Percentiles rank a stretch among this genome's conserved stretches.
Evolutionary conservation across 2,797 vertebrate genomes (phyloP).

Genomic region (Acanthurus tractus): DNA sequence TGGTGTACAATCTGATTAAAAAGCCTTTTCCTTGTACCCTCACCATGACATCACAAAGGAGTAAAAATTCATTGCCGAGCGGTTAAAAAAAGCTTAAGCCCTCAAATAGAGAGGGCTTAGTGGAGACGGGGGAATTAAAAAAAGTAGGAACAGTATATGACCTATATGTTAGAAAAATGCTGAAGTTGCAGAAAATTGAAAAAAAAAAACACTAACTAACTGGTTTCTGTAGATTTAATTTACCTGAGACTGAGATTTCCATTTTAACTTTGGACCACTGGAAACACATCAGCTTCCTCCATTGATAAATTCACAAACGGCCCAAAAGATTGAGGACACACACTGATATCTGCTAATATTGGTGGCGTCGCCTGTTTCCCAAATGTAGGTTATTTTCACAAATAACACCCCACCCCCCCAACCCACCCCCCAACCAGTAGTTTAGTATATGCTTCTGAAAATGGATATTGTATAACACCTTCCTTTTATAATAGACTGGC

Average conservation of each 20-base stretch:
- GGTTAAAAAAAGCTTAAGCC: not conserved
- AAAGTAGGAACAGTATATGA: not conserved
- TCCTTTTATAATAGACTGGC: slow-evolving; percentile 48
- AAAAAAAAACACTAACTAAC: not conserved
- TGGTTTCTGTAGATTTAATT: not conserved
- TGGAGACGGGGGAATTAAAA: no score
- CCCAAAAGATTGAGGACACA: not conserved
- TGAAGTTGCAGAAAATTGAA: not conserved
- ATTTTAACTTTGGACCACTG: not conserved
- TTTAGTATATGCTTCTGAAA: slow-evolving; percentile 34
- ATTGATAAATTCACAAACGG: not conserved
- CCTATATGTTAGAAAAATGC: not conserved
- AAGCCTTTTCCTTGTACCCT: not conserved
- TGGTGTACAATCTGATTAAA: not conserved
- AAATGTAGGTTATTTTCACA: slow-evolving; percentile 14
- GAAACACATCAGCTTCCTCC: not conserved
- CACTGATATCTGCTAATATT: slow-evolving; percentile 1
- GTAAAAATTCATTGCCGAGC: not conserved
- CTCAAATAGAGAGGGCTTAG: not conserved
- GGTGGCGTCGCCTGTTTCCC: not conserved
- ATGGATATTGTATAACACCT: slow-evolving; percentile 62
- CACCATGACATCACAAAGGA: not conserved
- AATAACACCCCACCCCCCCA: not conserved
- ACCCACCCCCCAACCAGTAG: not conserved
- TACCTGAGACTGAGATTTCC: not conserved